Percentiles rank a stretch among this genome's conserved stretches.
phyloP scores from a whole-genome alignment of 2,797 vertebrate species.

The Ctenopoma kingsleyae region DNA sequence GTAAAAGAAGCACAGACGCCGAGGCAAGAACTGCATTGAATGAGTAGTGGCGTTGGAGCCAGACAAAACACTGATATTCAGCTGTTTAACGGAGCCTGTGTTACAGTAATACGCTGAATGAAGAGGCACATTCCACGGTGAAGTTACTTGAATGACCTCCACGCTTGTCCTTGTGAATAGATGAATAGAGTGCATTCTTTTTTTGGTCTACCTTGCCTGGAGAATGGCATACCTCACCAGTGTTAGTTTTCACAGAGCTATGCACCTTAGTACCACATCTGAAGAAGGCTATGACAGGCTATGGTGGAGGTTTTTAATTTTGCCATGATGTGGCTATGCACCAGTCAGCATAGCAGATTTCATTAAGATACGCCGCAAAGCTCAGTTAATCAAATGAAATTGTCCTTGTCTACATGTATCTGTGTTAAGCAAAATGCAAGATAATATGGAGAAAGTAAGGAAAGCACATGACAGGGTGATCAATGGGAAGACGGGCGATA shows the following conservation, averaged over 20 bases:
- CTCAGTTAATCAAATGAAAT: no score
- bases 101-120: constrained; percentile 15
- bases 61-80: neutral
- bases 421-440: neutral
- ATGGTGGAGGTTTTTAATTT: neutral
- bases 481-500: constrained; percentile 18
- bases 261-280: neutral
- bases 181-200: constrained; percentile 44
- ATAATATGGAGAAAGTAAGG: neutral
- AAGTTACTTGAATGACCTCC: constrained; percentile 40
- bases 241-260: constrained; percentile 13
- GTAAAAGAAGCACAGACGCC: neutral
- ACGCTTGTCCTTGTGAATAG: constrained; percentile 43
- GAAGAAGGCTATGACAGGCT: neutral
- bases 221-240: constrained; percentile 27
- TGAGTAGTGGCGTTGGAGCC: neutral
- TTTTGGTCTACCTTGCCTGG: constrained; percentile 4
- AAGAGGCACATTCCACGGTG: constrained; percentile 39
- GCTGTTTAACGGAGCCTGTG: constrained; percentile 11
- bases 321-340: neutral
- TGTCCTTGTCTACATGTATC: constrained; percentile 24
- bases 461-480: constrained; percentile 7
- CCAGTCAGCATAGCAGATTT: constrained; percentile 20
- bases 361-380: constrained; percentile 6
- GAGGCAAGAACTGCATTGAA: neutral